phyloP scores from a whole-genome alignment of 2,113 vertebrate genomes.

The Coturnix japonica region DNA sequence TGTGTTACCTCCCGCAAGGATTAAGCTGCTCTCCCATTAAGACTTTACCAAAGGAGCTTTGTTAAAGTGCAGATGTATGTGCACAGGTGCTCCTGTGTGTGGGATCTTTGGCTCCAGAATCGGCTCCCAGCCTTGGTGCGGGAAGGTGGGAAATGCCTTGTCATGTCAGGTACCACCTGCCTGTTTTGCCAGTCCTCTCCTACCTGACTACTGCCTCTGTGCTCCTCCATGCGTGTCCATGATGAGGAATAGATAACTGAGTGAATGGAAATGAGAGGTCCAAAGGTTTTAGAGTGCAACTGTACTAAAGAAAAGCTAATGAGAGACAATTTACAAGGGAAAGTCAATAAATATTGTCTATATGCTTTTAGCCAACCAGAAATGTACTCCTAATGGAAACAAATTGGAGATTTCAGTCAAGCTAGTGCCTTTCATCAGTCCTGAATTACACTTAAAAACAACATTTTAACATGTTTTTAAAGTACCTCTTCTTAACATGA shows the following conservation, averaged over 20 bases:
- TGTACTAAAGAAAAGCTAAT: neutral
- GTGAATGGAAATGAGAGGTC: neutral
- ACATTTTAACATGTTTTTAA: constrained; percentile 42
- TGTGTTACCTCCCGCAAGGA: neutral
- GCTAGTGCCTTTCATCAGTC: neutral
- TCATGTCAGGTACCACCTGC: accelerated
- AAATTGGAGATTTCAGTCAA: neutral
- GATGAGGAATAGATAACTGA: neutral
- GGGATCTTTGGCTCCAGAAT: neutral
- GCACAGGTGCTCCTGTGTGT: neutral
- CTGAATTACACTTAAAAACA: constrained; percentile 14
- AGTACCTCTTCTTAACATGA: constrained; percentile 29
- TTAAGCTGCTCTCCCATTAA: neutral
- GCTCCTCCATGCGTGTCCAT: accelerated
- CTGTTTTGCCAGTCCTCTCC: neutral
- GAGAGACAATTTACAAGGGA: neutral
- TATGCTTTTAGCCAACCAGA: neutral
- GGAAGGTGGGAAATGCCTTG: neutral
- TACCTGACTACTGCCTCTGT: neutral
- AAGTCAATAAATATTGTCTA: neutral
- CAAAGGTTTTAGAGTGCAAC: neutral
- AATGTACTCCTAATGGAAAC: neutral
- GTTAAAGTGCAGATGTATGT: accelerated
- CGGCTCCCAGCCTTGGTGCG: neutral
- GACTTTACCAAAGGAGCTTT: neutral